These are phyloP conservation scores for Gymnorhina tibicen DNA, from an alignment of 2,113 vertebrate genomes.

Conservation along the genomic window DNA sequence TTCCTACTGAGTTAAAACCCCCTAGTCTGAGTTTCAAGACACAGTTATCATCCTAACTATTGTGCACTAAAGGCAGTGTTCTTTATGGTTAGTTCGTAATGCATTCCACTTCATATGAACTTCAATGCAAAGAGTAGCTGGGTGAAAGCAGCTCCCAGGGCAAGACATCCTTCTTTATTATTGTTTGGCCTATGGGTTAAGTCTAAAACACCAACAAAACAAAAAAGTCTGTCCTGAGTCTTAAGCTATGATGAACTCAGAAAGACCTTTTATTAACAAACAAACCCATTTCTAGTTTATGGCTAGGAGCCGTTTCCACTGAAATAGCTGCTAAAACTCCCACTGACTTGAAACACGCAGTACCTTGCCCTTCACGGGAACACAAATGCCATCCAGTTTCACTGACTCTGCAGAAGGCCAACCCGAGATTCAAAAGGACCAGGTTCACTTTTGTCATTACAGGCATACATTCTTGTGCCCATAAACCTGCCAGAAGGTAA, in stretches of 20 bases:
- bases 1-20: background rate
- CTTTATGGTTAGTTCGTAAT: background rate
- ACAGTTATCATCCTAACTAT: background rate
- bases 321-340: background rate
- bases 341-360: rapidly evolving
- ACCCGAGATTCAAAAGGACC: background rate
- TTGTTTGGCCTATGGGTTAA: background rate
- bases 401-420: background rate
- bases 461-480: background rate
- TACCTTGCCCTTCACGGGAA: background rate
- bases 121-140: background rate
- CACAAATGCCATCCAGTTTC: background rate
- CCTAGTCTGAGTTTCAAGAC: background rate
- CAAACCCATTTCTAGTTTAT: background rate
- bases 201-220: background rate
- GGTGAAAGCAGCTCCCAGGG: background rate
- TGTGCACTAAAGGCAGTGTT: background rate
- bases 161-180: background rate
- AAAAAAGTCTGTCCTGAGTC: background rate
- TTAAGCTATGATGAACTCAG: background rate
- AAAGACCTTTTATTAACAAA: background rate
- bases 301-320: background rate
- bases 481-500: background rate
- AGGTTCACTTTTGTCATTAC: background rate
- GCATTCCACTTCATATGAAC: background rate